These are phyloP conservation scores for Pharmacophagus antenor DNA, from an alignment of 2,888 invertebrate genomes.

Conservation along the genomic window DNA sequence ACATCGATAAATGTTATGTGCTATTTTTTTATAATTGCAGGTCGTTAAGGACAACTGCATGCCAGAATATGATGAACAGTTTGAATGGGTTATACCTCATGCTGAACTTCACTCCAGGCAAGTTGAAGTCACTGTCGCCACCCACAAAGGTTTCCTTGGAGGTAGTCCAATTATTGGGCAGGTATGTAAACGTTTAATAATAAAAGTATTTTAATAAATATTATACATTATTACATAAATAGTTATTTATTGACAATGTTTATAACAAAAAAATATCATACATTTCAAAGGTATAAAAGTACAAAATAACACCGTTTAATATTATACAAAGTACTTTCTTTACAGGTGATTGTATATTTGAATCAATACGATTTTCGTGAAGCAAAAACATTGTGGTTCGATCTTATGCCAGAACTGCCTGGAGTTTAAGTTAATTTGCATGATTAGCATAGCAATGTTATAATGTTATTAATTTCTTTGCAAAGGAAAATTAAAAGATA, in stretches of 20 bases:
- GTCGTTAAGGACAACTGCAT: slow-evolving; percentile 93
- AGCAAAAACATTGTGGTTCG: slow-evolving; percentile 87
- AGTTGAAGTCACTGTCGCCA: slow-evolving; percentile 92
- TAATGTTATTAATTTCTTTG: not conserved
- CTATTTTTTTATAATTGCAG: slow-evolving; percentile 46
- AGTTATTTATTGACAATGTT: not conserved
- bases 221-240: not conserved
- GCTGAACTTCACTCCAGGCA: slow-evolving; percentile 89
- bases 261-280: not conserved
- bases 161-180: slow-evolving; percentile 92
- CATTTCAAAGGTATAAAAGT: not conserved
- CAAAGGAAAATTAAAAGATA: too few species aligned
- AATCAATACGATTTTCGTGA: slow-evolving; percentile 84
- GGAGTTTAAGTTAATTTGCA: slow-evolving; percentile 52
- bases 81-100: slow-evolving; percentile 92
- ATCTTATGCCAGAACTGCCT: slow-evolving; percentile 82
- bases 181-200: slow-evolving; percentile 58
- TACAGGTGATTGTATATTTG: slow-evolving; percentile 83
- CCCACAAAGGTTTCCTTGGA: slow-evolving; percentile 92
- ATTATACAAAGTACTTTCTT: slow-evolving; percentile 21
- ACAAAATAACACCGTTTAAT: not conserved
- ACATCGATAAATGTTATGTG: not conserved
- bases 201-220: not conserved
- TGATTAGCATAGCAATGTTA: not conserved
- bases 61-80: slow-evolving; percentile 94